These are phyloP conservation scores for Diarsia rubi DNA, from an alignment of 2,888 invertebrate genomes.

Conservation along the genomic window DNA sequence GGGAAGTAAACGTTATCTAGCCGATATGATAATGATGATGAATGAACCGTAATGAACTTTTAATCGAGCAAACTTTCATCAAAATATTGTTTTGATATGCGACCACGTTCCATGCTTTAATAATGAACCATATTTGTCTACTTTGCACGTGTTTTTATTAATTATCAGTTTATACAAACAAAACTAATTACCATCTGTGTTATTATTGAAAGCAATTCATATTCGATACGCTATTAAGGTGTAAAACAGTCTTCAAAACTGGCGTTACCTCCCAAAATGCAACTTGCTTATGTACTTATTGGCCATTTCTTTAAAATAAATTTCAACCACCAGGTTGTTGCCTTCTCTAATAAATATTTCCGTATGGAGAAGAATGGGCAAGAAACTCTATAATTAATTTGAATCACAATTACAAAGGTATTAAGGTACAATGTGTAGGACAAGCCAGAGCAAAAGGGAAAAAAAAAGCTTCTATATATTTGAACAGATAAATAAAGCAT, in stretches of 20 bases:
- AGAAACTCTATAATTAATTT: neutral
- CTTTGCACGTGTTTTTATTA: neutral
- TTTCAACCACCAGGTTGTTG: neutral
- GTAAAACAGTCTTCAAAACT: neutral
- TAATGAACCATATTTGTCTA: neutral
- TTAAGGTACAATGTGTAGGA: neutral
- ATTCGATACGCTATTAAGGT: neutral
- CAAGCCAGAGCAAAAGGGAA: too few relatives aligned
- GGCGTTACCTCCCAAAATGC: neutral
- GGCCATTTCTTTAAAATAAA: neutral
- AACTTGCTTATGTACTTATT: neutral
- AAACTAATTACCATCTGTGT: neutral
- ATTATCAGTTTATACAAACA: neutral
- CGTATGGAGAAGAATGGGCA: neutral
- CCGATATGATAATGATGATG: constrained; percentile 37
- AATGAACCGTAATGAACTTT: constrained; percentile 50
- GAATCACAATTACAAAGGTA: neutral
- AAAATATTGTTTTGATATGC: constrained; percentile 13
- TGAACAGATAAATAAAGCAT: too few relatives aligned
- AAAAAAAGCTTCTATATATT: too few relatives aligned
- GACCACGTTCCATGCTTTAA: neutral
- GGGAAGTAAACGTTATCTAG: constrained; percentile 25
- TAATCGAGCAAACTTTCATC: constrained; percentile 33
- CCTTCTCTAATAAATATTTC: neutral
- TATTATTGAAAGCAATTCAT: too few relatives aligned